Base-by-base conservation (phyloP, 2,888 invertebrate genomes). In the Rotaria macrura region DNA sequence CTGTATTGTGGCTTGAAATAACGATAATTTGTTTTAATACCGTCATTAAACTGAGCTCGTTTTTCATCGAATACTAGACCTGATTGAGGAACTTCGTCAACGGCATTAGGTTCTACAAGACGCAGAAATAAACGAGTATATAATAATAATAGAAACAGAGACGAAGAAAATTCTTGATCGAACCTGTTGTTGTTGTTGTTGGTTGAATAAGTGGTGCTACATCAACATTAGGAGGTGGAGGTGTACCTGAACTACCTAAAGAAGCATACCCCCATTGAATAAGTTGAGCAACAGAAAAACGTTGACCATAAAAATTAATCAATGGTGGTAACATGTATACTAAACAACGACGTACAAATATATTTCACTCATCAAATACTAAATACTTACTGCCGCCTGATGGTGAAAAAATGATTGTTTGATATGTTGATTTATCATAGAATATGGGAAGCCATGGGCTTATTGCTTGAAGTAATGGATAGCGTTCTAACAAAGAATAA, bases 391-490 rank as follows among this genome's bases (percentile, higher is more conserved):
- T 34, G 5, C 57, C 57, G 29, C 57, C 57, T 29, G 57, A 34
- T n/a, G 57, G 57, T 65, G 57, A 65, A 65, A 65, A 65, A n/a
- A 65, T 65, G 29, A 65, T 14, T 65, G 57, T 65, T 65, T 65
- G 57, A 65, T 65, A 65, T 1, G 57, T 65, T 14, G 23, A 0
- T 34, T 34, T 65, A 34, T 65, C 57, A 34, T 34, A 65, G 7
- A 65, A 65, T 14, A 65, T 34, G 29, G 57, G 57, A 34, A 65
- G 29, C 57, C 57, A 65, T 65, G 57, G 57, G 34, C 14, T 14
- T 14, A 65, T 14, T 5, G 57, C 29, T 3, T 34, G 10, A 29
- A 65, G 57, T 65, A 34, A 9, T 65, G 57, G 57, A 14, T 34
- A 65, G 17, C n/a, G 29, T 65, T 34, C 57, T 65, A 10, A 20